Percentiles rank a stretch among this genome's conserved stretches.
Conservation (phyloP, 2,888 invertebrate genomes). For the Spodoptera littoralis region DNA sequence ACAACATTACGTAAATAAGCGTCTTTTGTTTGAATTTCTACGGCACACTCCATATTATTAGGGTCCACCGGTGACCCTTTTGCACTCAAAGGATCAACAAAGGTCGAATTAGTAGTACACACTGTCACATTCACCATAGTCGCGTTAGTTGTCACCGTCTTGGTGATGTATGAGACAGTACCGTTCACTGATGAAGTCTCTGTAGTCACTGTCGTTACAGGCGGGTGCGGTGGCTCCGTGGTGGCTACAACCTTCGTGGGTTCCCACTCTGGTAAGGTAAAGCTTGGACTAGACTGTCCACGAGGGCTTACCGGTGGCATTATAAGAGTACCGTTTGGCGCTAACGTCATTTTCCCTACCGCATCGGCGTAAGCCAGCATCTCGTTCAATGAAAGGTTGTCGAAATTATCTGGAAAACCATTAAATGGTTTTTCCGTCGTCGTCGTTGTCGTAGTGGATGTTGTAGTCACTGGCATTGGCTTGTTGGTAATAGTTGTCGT, state of each 20-base stretch:
- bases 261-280: no score
- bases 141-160: constrained; percentile 47
- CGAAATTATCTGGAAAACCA: constrained; percentile 2
- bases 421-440: constrained; percentile 4
- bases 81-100: constrained; percentile 72
- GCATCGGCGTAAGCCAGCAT: no score
- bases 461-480: constrained; percentile 36
- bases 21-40: constrained; percentile 74
- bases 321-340: no score
- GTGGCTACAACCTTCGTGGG: no score
- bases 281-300: no score
- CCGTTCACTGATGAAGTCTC: constrained; percentile 9
- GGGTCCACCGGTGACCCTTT: constrained; percentile 71
- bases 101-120: constrained; percentile 63
- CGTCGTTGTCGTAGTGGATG: neutral
- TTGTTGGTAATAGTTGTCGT: constrained; percentile 66
- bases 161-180: constrained; percentile 26
- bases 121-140: constrained; percentile 63
- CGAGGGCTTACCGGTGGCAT: no score
- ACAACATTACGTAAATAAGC: constrained; percentile 67
- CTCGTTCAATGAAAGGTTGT: neutral
- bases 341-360: no score
- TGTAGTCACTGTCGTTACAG: constrained; percentile 39
- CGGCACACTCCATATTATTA: constrained; percentile 71
- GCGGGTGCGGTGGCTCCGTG: no score